phyloP scores from a whole-genome alignment of 2,797 vertebrate species.

The Cryptoprocta ferox region DNA sequence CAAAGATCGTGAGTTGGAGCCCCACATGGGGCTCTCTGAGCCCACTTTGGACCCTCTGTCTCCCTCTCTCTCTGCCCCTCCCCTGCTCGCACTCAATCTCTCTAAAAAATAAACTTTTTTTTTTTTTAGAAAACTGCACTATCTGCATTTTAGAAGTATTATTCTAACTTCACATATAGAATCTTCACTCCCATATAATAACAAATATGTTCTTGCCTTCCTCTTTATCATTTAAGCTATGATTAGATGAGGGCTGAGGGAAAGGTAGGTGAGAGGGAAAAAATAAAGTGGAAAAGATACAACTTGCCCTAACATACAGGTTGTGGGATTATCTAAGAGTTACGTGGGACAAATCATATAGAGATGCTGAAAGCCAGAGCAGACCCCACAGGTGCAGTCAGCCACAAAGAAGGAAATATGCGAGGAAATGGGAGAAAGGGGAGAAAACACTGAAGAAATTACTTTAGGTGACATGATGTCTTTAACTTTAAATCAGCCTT shows the following conservation, averaged over 20 bases:
- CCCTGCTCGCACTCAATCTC: too few relatives aligned
- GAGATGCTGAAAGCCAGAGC: not conserved
- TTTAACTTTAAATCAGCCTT: not conserved
- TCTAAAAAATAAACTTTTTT: too few relatives aligned
- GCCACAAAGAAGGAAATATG: not conserved
- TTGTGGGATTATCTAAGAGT: not conserved
- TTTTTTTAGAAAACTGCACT: not conserved
- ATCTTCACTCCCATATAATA: not conserved
- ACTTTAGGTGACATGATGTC: not conserved
- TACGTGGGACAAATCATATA: not conserved
- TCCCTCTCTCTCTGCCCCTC: too few relatives aligned
- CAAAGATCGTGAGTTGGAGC: too few relatives aligned
- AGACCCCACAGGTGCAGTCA: not conserved
- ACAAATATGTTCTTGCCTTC: not conserved
- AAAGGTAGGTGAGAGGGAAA: not conserved
- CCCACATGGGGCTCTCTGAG: too few relatives aligned
- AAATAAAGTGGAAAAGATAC: not conserved
- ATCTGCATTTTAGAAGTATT: not conserved
- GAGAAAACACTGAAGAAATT: not conserved
- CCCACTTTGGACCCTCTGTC: too few relatives aligned
- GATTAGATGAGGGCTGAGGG: not conserved
- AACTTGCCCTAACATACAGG: too few relatives aligned
- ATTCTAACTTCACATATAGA: not conserved
- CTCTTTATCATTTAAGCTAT: not conserved
- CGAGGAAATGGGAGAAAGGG: too few relatives aligned